Evolutionary conservation across 2,888 invertebrate genomes (phyloP).

Genomic region (Idaea aversata): DNA sequence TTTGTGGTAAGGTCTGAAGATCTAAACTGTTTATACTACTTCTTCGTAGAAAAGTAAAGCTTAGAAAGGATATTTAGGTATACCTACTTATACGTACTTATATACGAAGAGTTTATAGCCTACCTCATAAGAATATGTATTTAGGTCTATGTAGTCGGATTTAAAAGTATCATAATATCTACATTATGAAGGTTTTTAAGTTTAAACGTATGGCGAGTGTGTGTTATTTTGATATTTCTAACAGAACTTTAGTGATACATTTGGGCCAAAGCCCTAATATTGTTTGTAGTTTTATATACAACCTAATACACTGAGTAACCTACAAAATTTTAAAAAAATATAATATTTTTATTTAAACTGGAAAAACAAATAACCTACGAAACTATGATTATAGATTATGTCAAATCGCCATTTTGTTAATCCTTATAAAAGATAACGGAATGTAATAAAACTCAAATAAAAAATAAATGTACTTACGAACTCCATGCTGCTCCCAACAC

Average conservation of each 20-base stretch:
- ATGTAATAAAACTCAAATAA: slow-evolving; percentile 20
- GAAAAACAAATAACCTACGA: neutral
- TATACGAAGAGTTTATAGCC: slow-evolving; percentile 68
- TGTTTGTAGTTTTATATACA: slow-evolving; percentile 25
- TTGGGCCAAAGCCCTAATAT: neutral
- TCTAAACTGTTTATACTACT: slow-evolving; percentile 56
- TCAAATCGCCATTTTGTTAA: neutral
- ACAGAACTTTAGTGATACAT: neutral
- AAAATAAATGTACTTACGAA: slow-evolving; percentile 35
- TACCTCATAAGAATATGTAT: slow-evolving; percentile 77
- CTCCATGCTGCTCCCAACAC: slow-evolving; percentile 24
- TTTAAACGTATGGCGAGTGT: neutral
- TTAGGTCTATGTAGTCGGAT: slow-evolving; percentile 27
- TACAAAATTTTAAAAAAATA: neutral
- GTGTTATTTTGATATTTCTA: neutral
- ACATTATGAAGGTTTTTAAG: neutral
- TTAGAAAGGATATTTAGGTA: slow-evolving; percentile 67
- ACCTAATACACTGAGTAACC: slow-evolving; percentile 43
- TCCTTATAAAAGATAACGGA: neutral
- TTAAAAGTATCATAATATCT: neutral
- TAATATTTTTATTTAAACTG: neutral
- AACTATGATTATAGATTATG: neutral
- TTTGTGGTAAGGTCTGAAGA: slow-evolving; percentile 36
- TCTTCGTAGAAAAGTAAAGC: slow-evolving; percentile 74
- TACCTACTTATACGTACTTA: slow-evolving; percentile 64